Evolutionary conservation across 2,113 vertebrate genomes (phyloP), one percentile per base, ranked within the genome.

Genomic region (Rhinichthys klamathensis): DNA sequence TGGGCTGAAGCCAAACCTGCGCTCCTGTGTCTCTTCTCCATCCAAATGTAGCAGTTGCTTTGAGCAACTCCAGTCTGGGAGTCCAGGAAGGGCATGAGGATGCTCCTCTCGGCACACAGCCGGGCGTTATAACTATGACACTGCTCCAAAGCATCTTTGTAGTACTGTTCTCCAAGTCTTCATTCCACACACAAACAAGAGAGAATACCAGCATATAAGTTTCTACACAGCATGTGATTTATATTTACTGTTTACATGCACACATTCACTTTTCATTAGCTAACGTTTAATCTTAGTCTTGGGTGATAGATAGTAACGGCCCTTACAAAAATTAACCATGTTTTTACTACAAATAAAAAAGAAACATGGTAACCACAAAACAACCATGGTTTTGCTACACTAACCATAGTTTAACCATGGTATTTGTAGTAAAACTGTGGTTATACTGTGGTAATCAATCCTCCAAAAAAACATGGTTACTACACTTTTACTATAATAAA

Each of bases 11-110:
- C 32, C 2, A 69, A 84, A 98, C 97, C 98, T 90, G 98, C 96
- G 49, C 97, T 97, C 0, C 98, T 93, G 91, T 99, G 97, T 70
- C 98, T 94, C 88, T 99, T 99, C 86, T 99, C 98, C 98, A 99
- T 99, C 98, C 98, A 99, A 91, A 99, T 99, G 85, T 99, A 99
- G 91, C 98, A 99, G 93, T 99, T 99, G 89, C 97, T 99, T 89
- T 99, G 98, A 6, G 98, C 98, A 3, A 99, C 98, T 0, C 98
- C 97, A 0, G 98, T 99, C 92, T 99, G 98, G 0, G 98, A 99
- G 90, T 99, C 98, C 58, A 99, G 91, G 93, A 99, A 99, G 1
- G 98, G 98, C 92, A 99, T 95, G 25, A 98, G 96, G 72, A 98
- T 97, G 23, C 98, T 99, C 61, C 98, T 93, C 90, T 99, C 98